Evolutionary conservation across 1,140 invertebrate species (phyloP).

Genomic region (Cotesia glomerata): DNA sequence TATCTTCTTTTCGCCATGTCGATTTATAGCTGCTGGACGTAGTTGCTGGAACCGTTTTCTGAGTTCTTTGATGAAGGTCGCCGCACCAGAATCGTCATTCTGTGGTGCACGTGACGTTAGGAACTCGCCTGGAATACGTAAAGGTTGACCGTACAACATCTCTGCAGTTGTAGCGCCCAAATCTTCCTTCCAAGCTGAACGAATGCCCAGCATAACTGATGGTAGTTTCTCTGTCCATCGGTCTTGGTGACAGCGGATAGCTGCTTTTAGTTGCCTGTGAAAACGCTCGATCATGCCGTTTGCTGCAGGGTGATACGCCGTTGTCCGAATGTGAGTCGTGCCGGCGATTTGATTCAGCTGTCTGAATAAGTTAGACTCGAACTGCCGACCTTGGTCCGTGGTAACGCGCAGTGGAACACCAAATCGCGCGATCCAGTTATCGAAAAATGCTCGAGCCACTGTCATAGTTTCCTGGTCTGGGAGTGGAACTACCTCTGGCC

Average conservation of each 20-base stretch:
- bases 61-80: slow-evolving; percentile 28
- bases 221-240: slow-evolving; percentile 48
- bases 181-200: slow-evolving; percentile 35
- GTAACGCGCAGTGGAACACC: no score
- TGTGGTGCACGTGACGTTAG: neutral
- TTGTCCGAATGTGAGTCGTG: no score
- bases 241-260: neutral
- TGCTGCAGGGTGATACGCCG: no score
- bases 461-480: no score
- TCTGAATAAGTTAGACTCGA: no score
- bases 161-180: slow-evolving; percentile 32
- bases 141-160: slow-evolving; percentile 34
- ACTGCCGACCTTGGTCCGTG: no score
- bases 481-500: no score
- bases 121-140: slow-evolving; percentile 38
- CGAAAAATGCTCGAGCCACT: no score
- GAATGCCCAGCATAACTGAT: slow-evolving; percentile 47
- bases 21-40: slow-evolving; percentile 15
- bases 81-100: neutral
- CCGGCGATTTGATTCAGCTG: no score
- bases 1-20: slow-evolving; percentile 6
- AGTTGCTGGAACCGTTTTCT: slow-evolving; percentile 19
- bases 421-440: no score
- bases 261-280: no score
- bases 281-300: no score